A percentile compares a stretch with the other conserved stretches of the same genome.
phyloP scores from a whole-genome alignment of 2,888 invertebrate genomes.

The Acrobasis suavella region DNA sequence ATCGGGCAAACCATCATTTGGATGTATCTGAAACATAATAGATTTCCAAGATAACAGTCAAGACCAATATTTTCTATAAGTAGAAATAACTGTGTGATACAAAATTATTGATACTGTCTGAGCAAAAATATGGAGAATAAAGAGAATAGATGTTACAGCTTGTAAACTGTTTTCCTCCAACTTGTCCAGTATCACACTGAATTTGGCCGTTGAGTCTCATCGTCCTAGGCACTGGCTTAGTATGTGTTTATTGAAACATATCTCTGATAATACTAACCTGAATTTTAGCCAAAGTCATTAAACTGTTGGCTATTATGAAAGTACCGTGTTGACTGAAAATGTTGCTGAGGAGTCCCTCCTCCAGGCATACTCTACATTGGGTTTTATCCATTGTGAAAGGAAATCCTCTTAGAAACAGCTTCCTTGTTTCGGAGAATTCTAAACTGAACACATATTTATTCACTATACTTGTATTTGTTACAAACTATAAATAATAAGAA shows the following conservation, averaged over 20 bases:
- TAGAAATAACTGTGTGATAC: background rate
- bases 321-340: constrained; percentile 52
- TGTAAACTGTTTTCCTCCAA: no score
- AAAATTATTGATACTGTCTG: no score
- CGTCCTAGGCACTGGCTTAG: no score
- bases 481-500: background rate
- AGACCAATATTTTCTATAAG: no score
- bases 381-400: constrained; percentile 34
- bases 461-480: background rate
- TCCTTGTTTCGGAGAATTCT: background rate
- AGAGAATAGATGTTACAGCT: no score
- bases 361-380: constrained; percentile 61
- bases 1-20: constrained; percentile 61
- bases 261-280: constrained; percentile 45
- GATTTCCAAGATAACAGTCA: background rate
- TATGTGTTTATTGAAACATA: no score
- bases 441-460: background rate
- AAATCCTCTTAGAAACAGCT: background rate
- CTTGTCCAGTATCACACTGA: no score
- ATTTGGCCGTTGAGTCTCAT: no score
- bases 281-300: constrained; percentile 61
- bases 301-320: constrained; percentile 51
- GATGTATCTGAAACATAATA: constrained; percentile 52
- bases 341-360: constrained; percentile 41
- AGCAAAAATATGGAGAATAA: no score